Base-by-base conservation (phyloP, 1,140 invertebrate species). In the Holcopasites calliopsidis region DNA sequence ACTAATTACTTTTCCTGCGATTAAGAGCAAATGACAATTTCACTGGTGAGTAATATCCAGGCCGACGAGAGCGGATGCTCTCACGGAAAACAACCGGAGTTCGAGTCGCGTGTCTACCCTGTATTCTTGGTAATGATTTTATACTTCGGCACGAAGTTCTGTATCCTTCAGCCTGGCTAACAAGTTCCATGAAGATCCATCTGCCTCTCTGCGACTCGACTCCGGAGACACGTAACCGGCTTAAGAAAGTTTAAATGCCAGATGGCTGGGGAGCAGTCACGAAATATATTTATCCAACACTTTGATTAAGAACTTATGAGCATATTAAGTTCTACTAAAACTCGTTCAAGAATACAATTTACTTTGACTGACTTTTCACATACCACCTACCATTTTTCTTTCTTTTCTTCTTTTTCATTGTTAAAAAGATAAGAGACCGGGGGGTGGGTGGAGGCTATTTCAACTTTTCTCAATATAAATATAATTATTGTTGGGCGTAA, bases 171-270 rank as follows among this genome's bases (percentile, higher is more conserved):
- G 65, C 71, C n/a, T 33, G 28, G 6, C 21, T 26, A 55, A 55
- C 28, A 55, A 72, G 57, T 72, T 62, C 6, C 47, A 35, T n/a
- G 21, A 65, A 55, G 55, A 74, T 66, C 71, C 49, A 55, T 38
- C 38, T 26, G 11, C 21, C 28, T 16, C 5, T 26, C 16, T 21
- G 35, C 26, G 16, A 23, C 35, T 42, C 50, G 31, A 0, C 16
- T 38, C 8, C 26, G n/a, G 33, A 28, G 18, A 4, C 28, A 8
- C 61, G n/a, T 73, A 55, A 73, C 65, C 61, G 35, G 61, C 28
- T 65, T 55, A 65, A 38, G 10, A 42, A 74, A 74, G 50, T 74
- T 74, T 44, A 66, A 65, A 74, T 66, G 55, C 40, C 50, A 21
- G 50, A 66, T 35, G 38, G 61, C 21, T 26, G 16, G 2, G 0